phyloP scores from a whole-genome alignment of 2,888 invertebrate species.

The Thumatha senex region DNA sequence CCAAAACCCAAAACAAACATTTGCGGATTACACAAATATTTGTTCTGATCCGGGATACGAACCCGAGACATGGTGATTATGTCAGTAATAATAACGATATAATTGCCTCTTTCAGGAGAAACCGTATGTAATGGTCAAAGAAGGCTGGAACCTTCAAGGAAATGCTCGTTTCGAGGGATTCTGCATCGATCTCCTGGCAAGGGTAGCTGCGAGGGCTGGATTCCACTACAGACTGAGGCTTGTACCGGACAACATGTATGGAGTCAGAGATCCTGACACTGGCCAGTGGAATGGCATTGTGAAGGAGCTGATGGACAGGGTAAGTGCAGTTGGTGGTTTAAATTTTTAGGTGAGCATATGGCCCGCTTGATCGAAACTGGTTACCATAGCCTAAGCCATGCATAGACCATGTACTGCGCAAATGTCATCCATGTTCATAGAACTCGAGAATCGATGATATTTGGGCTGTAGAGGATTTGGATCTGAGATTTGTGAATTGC shows the following conservation, averaged over 20 bases:
- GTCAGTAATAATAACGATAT: not conserved
- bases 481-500: no score
- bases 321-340: slow-evolving; percentile 51
- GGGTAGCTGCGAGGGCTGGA: slow-evolving; percentile 92
- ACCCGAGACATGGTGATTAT: no score
- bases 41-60: no score
- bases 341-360: not conserved
- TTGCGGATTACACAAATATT: no score
- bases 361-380: no score
- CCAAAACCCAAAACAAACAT: no score
- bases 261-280: slow-evolving; percentile 93
- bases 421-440: no score
- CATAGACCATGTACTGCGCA: no score
- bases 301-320: slow-evolving; percentile 93
- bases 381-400: not conserved
- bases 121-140: slow-evolving; percentile 95
- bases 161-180: slow-evolving; percentile 95
- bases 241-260: slow-evolving; percentile 94
- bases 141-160: slow-evolving; percentile 92
- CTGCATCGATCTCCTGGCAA: slow-evolving; percentile 94
- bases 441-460: no score
- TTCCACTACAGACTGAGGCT: slow-evolving; percentile 93
- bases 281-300: slow-evolving; percentile 97
- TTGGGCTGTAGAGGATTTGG: no score
- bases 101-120: slow-evolving; percentile 87